Conservation (phyloP, 2,888 invertebrate genomes). For the Polydrusus pterygomalis region DNA sequence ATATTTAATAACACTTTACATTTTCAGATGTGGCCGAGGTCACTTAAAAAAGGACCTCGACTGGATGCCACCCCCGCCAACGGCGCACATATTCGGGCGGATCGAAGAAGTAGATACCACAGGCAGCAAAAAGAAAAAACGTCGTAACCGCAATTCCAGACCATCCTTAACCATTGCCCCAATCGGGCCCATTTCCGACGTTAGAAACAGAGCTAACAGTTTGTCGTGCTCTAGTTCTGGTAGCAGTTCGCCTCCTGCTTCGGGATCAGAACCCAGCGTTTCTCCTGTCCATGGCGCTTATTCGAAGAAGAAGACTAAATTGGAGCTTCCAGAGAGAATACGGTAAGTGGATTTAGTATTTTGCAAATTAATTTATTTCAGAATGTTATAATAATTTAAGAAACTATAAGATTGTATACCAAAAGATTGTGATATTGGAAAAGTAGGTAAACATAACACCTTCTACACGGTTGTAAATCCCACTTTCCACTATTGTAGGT, state of each 20-base stretch:
- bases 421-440: too few relatives aligned
- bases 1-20: neutral
- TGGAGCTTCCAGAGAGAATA: conserved; percentile 85
- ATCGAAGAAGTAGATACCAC: conserved; percentile 75
- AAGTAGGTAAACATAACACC: too few relatives aligned
- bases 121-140: conserved; percentile 78
- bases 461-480: too few relatives aligned
- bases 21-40: conserved; percentile 72
- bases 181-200: conserved; percentile 65
- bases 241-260: conserved; percentile 86
- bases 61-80: conserved; percentile 85
- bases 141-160: conserved; percentile 75
- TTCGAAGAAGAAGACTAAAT: conserved; percentile 83
- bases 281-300: conserved; percentile 81
- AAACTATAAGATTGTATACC: too few relatives aligned
- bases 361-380: conserved; percentile 55
- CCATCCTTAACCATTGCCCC: conserved; percentile 76
- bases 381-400: too few relatives aligned
- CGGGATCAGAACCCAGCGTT: conserved; percentile 84
- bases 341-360: conserved; percentile 82
- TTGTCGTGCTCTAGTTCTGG: conserved; percentile 83
- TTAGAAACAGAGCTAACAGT: conserved; percentile 83
- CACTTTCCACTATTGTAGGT: too few relatives aligned
- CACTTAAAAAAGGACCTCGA: conserved; percentile 96
- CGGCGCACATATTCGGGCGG: conserved; percentile 72